phyloP scores from a whole-genome alignment of 2,888 invertebrate genomes.

The Phaedon cochleariae region DNA sequence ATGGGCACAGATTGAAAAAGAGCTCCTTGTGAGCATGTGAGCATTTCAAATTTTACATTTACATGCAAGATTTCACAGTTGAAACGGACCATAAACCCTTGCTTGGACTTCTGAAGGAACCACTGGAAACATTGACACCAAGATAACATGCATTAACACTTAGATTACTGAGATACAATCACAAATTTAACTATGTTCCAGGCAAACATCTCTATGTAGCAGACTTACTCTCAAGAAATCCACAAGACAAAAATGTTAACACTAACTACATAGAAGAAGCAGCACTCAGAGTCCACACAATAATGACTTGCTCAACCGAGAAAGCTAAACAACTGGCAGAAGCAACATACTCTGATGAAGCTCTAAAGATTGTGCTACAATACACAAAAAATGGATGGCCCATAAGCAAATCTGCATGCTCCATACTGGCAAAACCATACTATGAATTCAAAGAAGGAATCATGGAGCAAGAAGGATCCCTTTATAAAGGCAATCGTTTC shows the following conservation, averaged over 20 bases:
- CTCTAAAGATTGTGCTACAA: neutral
- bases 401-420: neutral
- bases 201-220: slow-evolving; percentile 5
- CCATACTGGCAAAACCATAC: neutral
- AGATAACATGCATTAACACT: neutral
- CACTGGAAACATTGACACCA: neutral
- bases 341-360: neutral
- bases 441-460: neutral
- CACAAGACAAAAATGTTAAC: neutral
- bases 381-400: neutral
- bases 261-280: neutral
- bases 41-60: neutral
- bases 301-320: neutral
- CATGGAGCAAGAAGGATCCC: neutral
- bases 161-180: slow-evolving; percentile 1
- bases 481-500: neutral
- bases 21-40: neutral
- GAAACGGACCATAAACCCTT: slow-evolving; percentile 4
- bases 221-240: neutral
- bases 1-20: neutral
- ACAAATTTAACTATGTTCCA: neutral
- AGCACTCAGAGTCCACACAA: neutral
- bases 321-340: slow-evolving; percentile 3
- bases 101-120: neutral
- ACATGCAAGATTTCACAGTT: neutral